A percentile compares a stretch with the other conserved stretches of the same genome.
Evolutionary conservation across 1,140 invertebrate genomes (phyloP).

Genomic region (Drosophila tsacasi): DNA sequence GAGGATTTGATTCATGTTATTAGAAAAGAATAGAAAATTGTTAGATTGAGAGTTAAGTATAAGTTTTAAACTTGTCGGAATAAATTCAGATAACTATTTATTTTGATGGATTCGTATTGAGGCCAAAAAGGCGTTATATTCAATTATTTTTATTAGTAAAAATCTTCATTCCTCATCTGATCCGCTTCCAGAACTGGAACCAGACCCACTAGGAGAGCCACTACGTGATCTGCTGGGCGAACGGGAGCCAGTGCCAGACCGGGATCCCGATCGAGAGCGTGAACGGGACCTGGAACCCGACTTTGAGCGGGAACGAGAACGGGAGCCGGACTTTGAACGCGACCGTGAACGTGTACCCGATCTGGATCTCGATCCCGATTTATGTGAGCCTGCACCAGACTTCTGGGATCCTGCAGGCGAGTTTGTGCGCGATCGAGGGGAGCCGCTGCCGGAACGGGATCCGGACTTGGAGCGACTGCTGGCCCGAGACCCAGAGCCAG

Average conservation of each 20-base stretch:
- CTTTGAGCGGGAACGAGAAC: slow-evolving; percentile 68
- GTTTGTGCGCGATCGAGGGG: slow-evolving; percentile 63
- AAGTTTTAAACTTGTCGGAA: no score
- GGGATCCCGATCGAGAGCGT: slow-evolving; percentile 49
- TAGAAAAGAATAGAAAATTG: no score
- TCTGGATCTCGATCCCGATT: slow-evolving; percentile 40
- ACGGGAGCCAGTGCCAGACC: slow-evolving; percentile 71
- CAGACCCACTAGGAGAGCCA: slow-evolving; percentile 70
- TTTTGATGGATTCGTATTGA: background rate
- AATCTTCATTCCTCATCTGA: slow-evolving; percentile 63
- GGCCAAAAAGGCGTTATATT: background rate
- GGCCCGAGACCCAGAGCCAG: slow-evolving; percentile 74
- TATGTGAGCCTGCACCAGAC: slow-evolving; percentile 84
- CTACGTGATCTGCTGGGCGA: slow-evolving; percentile 81
- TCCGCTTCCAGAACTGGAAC: slow-evolving; percentile 73
- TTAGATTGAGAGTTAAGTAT: no score
- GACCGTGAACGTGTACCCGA: slow-evolving; percentile 60
- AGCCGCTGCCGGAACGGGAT: slow-evolving; percentile 83
- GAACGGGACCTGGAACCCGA: slow-evolving; percentile 67
- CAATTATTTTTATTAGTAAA: slow-evolving; percentile 27
- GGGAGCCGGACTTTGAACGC: slow-evolving; percentile 55
- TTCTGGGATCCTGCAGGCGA: slow-evolving; percentile 68
- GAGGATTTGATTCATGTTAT: no score
- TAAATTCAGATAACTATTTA: background rate
- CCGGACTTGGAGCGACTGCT: slow-evolving; percentile 79